Percentiles rank a stretch among this genome's conserved stretches.
Conservation (phyloP, 2,888 invertebrate species). For the Formica aserva region DNA sequence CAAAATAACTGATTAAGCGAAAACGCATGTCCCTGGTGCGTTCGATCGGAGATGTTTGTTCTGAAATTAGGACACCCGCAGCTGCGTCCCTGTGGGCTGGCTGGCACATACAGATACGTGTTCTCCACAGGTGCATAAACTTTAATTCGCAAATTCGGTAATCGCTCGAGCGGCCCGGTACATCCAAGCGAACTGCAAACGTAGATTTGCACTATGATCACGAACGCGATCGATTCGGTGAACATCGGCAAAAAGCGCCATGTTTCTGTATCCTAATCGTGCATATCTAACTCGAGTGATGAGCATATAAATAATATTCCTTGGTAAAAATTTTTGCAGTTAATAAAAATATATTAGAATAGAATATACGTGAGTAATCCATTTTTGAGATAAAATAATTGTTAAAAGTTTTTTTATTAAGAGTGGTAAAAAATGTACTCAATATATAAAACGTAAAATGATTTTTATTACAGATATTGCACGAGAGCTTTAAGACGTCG, state of each 20-base stretch:
- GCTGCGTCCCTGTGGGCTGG: background rate
- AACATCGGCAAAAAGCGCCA: background rate
- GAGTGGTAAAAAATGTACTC: background rate
- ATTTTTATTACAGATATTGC: slow-evolving; percentile 20
- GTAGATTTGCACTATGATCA: slow-evolving; percentile 2
- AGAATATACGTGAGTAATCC: background rate
- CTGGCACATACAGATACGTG: slow-evolving; percentile 50
- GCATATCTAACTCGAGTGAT: background rate
- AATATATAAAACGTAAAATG: background rate
- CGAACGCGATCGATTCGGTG: slow-evolving; percentile 12
- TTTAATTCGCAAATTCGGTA: slow-evolving; percentile 61
- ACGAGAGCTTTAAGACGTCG: background rate
- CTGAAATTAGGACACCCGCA: slow-evolving; percentile 59
- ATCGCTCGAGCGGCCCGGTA: slow-evolving; percentile 23
- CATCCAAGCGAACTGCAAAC: slow-evolving; percentile 42
- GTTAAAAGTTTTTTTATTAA: background rate
- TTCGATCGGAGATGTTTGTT: slow-evolving; percentile 57
- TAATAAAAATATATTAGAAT: background rate
- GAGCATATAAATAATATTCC: background rate
- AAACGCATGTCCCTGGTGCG: slow-evolving; percentile 1
- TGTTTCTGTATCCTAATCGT: background rate
- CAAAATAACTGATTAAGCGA: slow-evolving; percentile 53
- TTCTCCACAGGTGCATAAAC: slow-evolving; percentile 62
- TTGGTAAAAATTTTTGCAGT: background rate
- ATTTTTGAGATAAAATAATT: background rate